Base-by-base conservation (phyloP, 2,113 vertebrate genomes). In the Cyprinodon tularosa region DNA sequence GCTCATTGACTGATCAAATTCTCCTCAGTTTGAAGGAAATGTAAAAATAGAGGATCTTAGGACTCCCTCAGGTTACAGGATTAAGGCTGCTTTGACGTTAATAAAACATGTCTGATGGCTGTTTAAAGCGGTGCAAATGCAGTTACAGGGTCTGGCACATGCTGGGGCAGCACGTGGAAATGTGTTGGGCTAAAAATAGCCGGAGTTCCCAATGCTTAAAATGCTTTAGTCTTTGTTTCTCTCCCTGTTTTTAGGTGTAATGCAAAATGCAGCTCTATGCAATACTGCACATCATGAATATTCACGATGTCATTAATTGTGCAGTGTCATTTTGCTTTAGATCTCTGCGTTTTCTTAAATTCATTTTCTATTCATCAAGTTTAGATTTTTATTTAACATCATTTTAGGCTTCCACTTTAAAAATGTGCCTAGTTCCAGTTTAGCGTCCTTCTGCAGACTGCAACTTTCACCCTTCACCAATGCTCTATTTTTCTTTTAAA, bases 101-200 rank as follows among this genome's bases (percentile, higher is more conserved):
- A 94, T 94, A 89, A 94, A 90, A 86, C 68, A 94, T 88, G 66
- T 17, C n/a, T 77, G 50, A 62, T 63, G 86, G 87, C 68, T 68
- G 74, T 83, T 86, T 88, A 83, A 80, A 89, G 84, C 68, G 74
- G 61, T n/a, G 63, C 67, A 81, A 87, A 80, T 79, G 85, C 85
- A 89, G 84, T 88, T 83, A 85, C 87, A 84, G 84, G 76, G 68
- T 62, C 65, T 37, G 53, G 83, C 90, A 92, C 89, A 85, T 92
- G 91, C 47, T 63, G 70, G 80, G 78, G 66, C 1, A 45, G 68
- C 91, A 92, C 90, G 85, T 91, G 91, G 66, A 62, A 82, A 72
- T 44, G 62, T 85, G 79, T 74, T 72, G 67, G 37, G 48, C 81
- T 92, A 90, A 91, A 90, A 93, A 93, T 94, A 93, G 73, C 80